Evolutionary conservation across 1,140 invertebrate species (phyloP).

Genomic region (Sycophaga agraensis): DNA sequence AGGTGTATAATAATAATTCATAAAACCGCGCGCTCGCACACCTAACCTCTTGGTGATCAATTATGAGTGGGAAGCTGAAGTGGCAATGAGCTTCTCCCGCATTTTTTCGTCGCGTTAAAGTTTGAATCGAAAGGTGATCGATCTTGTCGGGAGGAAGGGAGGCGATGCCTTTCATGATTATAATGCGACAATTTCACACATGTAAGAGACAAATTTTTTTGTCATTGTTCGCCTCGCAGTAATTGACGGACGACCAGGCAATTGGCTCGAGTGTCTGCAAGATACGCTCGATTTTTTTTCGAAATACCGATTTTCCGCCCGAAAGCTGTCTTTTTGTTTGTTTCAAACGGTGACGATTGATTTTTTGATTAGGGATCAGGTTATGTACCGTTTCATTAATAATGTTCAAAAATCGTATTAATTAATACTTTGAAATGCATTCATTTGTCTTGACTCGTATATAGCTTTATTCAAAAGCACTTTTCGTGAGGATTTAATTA

Average conservation of each 20-base stretch:
- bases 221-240: constrained; percentile 3
- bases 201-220: not conserved
- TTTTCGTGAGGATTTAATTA: too few relatives aligned
- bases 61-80: not conserved
- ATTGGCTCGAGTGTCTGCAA: not conserved
- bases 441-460: not conserved
- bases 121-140: too few relatives aligned
- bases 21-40: not conserved
- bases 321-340: not conserved
- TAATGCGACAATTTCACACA: not conserved
- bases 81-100: constrained; percentile 11
- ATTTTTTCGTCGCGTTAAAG: not conserved
- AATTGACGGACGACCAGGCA: not conserved
- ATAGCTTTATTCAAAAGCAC: constrained; percentile 1
- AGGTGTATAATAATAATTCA: too few relatives aligned
- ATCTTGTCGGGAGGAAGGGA: too few relatives aligned
- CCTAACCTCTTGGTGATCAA: not conserved
- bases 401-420: constrained; percentile 4
- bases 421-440: not conserved
- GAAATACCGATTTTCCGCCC: not conserved
- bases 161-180: constrained; percentile 10
- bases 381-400: constrained; percentile 10
- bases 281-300: not conserved
- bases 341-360: too few relatives aligned
- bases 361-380: too few relatives aligned